A percentile compares a stretch with the other conserved stretches of the same genome.
These are phyloP conservation scores for Henricia sp. DNA, from an alignment of 53 echinoderm and acorn worm species.

Conservation along the genomic window DNA sequence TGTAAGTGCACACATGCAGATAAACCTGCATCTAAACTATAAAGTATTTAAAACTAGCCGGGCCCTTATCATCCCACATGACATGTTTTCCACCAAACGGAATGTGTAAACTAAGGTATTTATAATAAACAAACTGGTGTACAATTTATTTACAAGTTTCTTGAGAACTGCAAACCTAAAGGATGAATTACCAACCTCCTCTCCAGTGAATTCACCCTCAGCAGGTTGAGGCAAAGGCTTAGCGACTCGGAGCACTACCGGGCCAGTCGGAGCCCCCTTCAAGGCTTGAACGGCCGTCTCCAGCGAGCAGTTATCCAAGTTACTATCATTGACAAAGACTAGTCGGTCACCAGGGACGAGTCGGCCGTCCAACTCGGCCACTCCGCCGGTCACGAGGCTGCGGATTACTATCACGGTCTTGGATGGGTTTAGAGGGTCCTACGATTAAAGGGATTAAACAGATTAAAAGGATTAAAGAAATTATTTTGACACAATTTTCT, in stretches of 20 bases:
- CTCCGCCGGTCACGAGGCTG: constrained; percentile 85
- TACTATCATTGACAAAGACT: constrained; percentile 86
- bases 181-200: constrained; percentile 24
- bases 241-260: constrained; percentile 84
- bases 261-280: constrained; percentile 76
- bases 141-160: no score
- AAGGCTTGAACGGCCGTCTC: constrained; percentile 89
- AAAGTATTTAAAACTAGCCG: no score
- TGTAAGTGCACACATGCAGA: no score
- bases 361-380: constrained; percentile 85
- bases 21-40: background rate
- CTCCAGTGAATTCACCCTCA: background rate
- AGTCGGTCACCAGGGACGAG: constrained; percentile 91
- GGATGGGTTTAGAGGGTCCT: constrained; percentile 91
- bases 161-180: no score
- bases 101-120: no score
- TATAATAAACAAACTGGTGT: no score
- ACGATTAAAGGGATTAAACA: background rate
- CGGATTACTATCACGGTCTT: constrained; percentile 92
- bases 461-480: no score
- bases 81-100: no score
- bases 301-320: constrained; percentile 85
- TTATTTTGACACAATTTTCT: no score
- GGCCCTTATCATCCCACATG: no score
- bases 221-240: constrained; percentile 75